A percentile compares a stretch with the other conserved stretches of the same genome.
phyloP scores from a whole-genome alignment of 2,797 vertebrate genomes.

The Onychomys leucogaster region DNA sequence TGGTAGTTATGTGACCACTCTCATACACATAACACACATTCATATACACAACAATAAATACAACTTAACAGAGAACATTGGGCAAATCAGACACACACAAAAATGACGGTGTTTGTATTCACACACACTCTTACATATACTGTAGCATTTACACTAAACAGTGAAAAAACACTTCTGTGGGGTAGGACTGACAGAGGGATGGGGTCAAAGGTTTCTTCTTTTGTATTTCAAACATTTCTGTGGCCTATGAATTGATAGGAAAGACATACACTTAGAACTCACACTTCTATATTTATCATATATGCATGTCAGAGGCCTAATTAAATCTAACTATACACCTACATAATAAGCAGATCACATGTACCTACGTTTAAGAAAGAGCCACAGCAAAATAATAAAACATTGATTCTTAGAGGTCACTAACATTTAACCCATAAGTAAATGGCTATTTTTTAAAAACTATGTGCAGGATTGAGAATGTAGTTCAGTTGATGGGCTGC shows the following conservation, averaged over 20 bases:
- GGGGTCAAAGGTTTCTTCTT: background rate
- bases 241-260: background rate
- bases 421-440: conserved; percentile 46
- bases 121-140: background rate
- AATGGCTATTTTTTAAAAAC: background rate
- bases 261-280: background rate
- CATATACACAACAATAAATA: background rate
- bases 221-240: background rate
- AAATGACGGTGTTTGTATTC: background rate
- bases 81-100: background rate
- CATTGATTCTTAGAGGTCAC: conserved; percentile 29
- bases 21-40: background rate
- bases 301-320: background rate
- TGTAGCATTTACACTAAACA: background rate
- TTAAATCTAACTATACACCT: background rate
- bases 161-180: background rate
- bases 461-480: background rate
- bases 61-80: background rate
- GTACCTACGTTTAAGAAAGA: background rate
- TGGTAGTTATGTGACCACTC: background rate
- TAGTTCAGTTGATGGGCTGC: background rate
- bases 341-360: background rate
- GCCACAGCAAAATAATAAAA: conserved; percentile 8
- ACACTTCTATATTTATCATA: background rate
- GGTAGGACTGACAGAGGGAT: background rate